phyloP scores from a whole-genome alignment of 2,113 vertebrate genomes.

The Himantopus leucocephalus region DNA sequence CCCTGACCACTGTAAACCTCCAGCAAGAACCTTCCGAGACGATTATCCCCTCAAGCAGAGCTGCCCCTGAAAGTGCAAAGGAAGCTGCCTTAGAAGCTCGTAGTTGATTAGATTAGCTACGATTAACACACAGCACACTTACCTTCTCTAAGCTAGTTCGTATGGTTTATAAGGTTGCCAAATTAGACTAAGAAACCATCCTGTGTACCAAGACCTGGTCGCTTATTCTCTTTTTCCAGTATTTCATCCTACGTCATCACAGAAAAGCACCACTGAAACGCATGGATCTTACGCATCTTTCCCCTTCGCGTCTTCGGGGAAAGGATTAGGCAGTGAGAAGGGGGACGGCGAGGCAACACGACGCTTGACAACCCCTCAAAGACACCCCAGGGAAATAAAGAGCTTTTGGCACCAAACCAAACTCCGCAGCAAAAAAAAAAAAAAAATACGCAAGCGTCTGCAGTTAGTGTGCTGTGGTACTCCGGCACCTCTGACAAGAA shows the following conservation, averaged over 20 bases:
- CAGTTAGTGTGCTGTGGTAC: background rate
- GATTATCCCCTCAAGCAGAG: slow-evolving; percentile 9
- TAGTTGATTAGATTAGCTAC: slow-evolving; percentile 15
- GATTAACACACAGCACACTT: background rate
- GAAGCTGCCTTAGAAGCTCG: background rate
- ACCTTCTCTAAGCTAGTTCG: background rate
- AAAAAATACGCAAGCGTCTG: background rate
- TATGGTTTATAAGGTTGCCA: background rate
- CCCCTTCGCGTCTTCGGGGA: background rate
- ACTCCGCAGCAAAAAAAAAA: background rate
- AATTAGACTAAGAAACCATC: background rate
- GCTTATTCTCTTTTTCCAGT: background rate
- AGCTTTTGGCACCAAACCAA: background rate
- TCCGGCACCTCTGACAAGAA: background rate
- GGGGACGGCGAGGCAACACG: background rate
- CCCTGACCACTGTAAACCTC: background rate
- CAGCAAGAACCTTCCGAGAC: background rate
- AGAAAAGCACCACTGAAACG: background rate
- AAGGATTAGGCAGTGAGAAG: background rate
- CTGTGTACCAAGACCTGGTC: background rate
- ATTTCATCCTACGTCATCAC: background rate
- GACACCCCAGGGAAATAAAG: background rate
- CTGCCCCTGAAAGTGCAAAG: background rate
- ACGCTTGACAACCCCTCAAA: background rate
- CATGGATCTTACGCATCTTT: fast-evolving